Evolutionary conservation across 1,140 invertebrate genomes (phyloP).

Genomic region (Globodera ellingtonae): DNA sequence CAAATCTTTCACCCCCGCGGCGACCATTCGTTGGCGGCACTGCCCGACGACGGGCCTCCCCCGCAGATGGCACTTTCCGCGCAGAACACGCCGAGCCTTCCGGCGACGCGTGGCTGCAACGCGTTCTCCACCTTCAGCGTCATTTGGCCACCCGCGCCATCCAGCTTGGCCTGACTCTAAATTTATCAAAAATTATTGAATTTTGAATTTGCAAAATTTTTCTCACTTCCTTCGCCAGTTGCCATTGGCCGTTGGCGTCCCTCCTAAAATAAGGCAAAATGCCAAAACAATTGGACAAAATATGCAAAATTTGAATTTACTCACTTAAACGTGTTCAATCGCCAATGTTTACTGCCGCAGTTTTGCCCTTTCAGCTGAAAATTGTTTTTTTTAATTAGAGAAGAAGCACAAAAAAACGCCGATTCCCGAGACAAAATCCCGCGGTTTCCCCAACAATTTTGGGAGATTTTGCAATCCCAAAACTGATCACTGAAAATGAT

Average conservation of each 20-base stretch:
- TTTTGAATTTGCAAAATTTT: neutral
- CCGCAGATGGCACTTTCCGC: slow-evolving; percentile 16
- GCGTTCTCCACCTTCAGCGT: slow-evolving; percentile 5
- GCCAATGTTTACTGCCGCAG: neutral
- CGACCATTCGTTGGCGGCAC: neutral
- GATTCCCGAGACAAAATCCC: too few species aligned
- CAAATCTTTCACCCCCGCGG: neutral
- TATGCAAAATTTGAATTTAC: neutral
- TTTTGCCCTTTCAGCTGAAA: neutral
- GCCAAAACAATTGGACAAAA: neutral
- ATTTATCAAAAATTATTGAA: neutral
- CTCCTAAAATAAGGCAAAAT: slow-evolving; percentile 5
- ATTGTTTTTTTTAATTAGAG: neutral
- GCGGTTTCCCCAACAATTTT: too few species aligned
- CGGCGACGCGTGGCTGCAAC: slow-evolving; percentile 8
- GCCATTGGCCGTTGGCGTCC: neutral
- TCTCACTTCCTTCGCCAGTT: neutral
- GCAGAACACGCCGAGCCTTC: neutral
- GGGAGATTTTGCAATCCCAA: too few species aligned
- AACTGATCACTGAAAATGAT: too few species aligned
- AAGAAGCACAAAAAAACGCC: too few species aligned
- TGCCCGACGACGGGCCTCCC: neutral
- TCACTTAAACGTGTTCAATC: neutral
- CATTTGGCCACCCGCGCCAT: slow-evolving; percentile 13
- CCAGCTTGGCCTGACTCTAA: slow-evolving; percentile 3